Percentiles rank a stretch among this genome's conserved stretches.
Evolutionary conservation across 2,888 invertebrate genomes (phyloP).

Genomic region (Scaptomyza reducta): DNA sequence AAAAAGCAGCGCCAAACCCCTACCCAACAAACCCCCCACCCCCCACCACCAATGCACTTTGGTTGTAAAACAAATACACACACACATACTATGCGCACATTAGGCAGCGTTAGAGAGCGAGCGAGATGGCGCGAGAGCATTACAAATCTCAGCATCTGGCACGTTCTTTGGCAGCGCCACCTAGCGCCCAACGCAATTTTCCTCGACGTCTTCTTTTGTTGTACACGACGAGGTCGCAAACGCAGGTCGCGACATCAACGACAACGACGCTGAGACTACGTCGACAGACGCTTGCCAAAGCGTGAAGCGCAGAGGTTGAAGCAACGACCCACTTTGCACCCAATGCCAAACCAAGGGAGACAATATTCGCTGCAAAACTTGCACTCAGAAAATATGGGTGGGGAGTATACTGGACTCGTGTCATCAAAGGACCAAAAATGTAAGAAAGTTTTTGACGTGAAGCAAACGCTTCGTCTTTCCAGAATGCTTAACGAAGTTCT

Average conservation of each 20-base stretch:
- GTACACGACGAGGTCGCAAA: slow-evolving; percentile 51
- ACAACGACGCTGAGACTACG: slow-evolving; percentile 7
- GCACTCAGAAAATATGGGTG: slow-evolving; percentile 4
- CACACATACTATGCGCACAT: slow-evolving; percentile 56
- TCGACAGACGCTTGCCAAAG: slow-evolving; percentile 1
- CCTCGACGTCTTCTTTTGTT: neutral
- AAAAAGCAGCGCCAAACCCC: slow-evolving; percentile 50
- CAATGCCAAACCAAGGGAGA: slow-evolving; percentile 19
- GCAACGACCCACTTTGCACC: slow-evolving; percentile 24
- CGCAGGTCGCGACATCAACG: slow-evolving; percentile 47
- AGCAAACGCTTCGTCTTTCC: no score
- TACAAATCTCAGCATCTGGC: slow-evolving; percentile 71
- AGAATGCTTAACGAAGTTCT: no score
- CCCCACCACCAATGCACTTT: slow-evolving; percentile 36
- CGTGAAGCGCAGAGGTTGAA: neutral
- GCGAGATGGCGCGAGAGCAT: slow-evolving; percentile 43
- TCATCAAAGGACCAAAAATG: neutral
- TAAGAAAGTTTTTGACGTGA: no score
- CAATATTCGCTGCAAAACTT: slow-evolving; percentile 1
- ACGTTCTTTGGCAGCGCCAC: slow-evolving; percentile 56
- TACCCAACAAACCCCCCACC: neutral
- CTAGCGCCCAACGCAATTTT: slow-evolving; percentile 2
- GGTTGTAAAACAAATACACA: slow-evolving; percentile 72
- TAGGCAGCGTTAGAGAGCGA: slow-evolving; percentile 36
- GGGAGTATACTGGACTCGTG: neutral